Conservation (phyloP, 1,140 invertebrate species). For the Lepidurus arcticus region DNA sequence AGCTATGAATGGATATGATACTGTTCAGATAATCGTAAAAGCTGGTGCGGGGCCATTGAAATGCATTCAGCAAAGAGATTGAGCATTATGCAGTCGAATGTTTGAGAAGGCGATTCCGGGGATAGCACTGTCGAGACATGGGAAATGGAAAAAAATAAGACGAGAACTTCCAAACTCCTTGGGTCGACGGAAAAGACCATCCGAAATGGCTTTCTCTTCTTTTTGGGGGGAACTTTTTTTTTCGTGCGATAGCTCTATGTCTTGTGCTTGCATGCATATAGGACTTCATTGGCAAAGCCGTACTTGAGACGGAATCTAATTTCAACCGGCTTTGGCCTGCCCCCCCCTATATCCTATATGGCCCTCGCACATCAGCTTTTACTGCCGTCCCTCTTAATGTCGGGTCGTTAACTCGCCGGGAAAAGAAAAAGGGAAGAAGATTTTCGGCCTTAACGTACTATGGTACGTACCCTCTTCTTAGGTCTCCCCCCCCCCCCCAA, state of each 20-base stretch:
- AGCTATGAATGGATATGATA: slow-evolving; percentile 10
- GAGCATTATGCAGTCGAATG: not conserved
- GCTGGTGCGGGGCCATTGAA: not conserved
- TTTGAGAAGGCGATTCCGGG: not conserved
- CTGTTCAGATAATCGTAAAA: slow-evolving; percentile 19
- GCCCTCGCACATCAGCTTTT: not conserved
- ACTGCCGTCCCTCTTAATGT: not conserved
- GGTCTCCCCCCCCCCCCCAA: not conserved
- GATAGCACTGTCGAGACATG: not conserved
- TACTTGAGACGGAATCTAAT: slow-evolving; percentile 16
- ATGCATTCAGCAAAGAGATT: slow-evolving; percentile 19
- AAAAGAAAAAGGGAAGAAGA: slow-evolving; percentile 1
- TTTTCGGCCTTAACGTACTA: not conserved
- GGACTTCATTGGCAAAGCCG: not conserved
- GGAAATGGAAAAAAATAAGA: not conserved
- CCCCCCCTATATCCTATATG: not conserved
- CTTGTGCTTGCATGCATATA: not conserved
- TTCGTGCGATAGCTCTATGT: not conserved
- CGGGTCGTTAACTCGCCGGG: not conserved
- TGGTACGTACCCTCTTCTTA: not conserved
- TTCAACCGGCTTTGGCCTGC: not conserved
- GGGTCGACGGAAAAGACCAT: not conserved
- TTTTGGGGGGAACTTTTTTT: too few relatives aligned
- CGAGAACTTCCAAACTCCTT: not conserved
- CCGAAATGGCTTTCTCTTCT: not conserved